Evolutionary conservation across 2,888 invertebrate genomes (phyloP).

Genomic region (Hypomecis atomaria): DNA sequence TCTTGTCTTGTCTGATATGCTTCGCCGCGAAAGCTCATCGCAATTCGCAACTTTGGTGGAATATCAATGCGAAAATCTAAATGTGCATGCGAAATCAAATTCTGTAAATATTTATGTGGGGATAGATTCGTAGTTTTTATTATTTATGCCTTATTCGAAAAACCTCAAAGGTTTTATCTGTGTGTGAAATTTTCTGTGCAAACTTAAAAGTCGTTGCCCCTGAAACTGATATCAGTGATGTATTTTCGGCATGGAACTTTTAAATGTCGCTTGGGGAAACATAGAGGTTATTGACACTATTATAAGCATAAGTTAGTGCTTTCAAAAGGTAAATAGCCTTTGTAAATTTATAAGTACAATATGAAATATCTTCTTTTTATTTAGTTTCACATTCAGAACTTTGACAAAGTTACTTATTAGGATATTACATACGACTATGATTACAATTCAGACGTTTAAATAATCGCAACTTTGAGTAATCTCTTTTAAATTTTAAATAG

Average conservation of each 20-base stretch:
- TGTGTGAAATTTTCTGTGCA: conserved; percentile 13
- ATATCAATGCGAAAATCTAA: conserved; percentile 54
- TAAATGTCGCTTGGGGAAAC: conserved; percentile 8
- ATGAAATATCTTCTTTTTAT: no score
- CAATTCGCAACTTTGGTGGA: conserved; percentile 33
- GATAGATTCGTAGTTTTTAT: conserved; percentile 19
- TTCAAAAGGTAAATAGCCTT: neutral
- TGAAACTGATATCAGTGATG: conserved; percentile 19
- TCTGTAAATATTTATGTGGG: conserved; percentile 48
- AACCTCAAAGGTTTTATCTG: conserved; percentile 20
- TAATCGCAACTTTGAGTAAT: no score
- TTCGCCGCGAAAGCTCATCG: conserved; percentile 25
- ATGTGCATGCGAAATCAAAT: conserved; percentile 51
- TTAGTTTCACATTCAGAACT: no score
- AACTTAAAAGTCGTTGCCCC: conserved; percentile 17
- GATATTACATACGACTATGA: no score
- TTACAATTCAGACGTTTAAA: no score
- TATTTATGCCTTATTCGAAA: conserved; percentile 22
- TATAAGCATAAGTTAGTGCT: conserved; percentile 1
- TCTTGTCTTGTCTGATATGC: no score
- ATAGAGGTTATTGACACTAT: conserved; percentile 19
- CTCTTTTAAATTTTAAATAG: no score
- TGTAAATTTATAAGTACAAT: no score
- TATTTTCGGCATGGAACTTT: conserved; percentile 20
- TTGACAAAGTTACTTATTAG: no score